These are phyloP conservation scores for Sogatella furcifera DNA, from an alignment of 1,140 invertebrate genomes.

Conservation along the genomic window DNA sequence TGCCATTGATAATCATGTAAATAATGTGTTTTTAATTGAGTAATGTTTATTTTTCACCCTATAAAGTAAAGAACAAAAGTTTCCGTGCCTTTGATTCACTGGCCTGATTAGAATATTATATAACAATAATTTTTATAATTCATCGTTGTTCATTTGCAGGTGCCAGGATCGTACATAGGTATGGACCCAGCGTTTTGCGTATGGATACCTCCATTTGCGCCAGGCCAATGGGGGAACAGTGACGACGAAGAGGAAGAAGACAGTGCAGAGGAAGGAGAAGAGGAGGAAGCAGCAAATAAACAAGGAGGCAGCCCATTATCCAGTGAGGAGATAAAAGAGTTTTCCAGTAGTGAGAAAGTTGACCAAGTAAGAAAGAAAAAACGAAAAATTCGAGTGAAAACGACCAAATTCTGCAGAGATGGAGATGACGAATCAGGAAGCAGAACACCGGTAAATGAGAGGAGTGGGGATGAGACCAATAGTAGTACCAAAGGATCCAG, in stretches of 20 bases:
- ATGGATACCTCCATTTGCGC: conserved; percentile 67
- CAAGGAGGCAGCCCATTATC: not conserved
- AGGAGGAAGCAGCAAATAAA: not conserved
- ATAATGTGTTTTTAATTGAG: no score
- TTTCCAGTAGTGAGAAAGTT: not conserved
- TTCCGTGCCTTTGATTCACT: no score
- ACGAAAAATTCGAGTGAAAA: conserved; percentile 17
- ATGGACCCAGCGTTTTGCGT: conserved; percentile 80
- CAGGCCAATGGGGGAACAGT: conserved; percentile 20
- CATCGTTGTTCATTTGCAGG: not conserved
- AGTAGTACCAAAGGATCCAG: not conserved
- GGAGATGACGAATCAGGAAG: conserved; percentile 2
- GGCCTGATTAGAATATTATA: no score
- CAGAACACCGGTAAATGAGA: conserved; percentile 14
- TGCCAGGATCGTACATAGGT: conserved; percentile 68
- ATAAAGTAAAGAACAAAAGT: no score
- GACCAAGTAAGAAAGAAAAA: not conserved
- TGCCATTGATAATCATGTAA: no score
- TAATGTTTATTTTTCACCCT: no score
- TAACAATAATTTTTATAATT: no score
- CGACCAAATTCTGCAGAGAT: conserved; percentile 24
- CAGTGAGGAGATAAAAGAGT: conserved; percentile 1
- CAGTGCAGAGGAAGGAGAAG: not conserved
- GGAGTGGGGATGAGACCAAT: not conserved
- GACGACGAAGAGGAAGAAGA: conserved; percentile 15